Evolutionary conservation across 2,888 invertebrate genomes (phyloP).

Genomic region (Sepioteuthis lessoniana): DNA sequence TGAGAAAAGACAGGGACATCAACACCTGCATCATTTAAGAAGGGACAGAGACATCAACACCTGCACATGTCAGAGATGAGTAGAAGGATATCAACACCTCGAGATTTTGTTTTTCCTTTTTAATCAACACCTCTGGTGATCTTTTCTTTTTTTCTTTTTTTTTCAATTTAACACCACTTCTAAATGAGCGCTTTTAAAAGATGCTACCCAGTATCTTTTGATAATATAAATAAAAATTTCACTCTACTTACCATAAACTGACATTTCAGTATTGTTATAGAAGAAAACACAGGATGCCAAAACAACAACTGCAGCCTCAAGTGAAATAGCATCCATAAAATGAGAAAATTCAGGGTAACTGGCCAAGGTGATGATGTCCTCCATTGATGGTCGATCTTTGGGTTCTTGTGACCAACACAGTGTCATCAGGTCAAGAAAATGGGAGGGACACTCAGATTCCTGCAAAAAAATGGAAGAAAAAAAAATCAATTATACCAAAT

Average conservation of each 20-base stretch:
- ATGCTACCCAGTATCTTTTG: too few species aligned
- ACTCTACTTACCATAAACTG: neutral
- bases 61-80: too few species aligned
- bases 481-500: too few species aligned
- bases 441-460: constrained; percentile 77
- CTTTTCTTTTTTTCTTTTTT: too few species aligned
- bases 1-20: too few species aligned
- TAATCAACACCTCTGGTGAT: too few species aligned
- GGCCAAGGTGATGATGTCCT: constrained; percentile 89
- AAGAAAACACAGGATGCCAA: constrained; percentile 56
- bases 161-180: too few species aligned
- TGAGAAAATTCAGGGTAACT: constrained; percentile 95
- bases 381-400: constrained; percentile 90
- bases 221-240: neutral
- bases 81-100: too few species aligned
- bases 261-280: constrained; percentile 49
- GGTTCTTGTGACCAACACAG: constrained; percentile 92
- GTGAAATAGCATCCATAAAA: constrained; percentile 84
- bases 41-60: too few species aligned
- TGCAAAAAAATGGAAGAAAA: constrained; percentile 55
- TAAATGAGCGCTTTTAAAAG: too few species aligned
- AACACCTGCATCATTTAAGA: too few species aligned
- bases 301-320: constrained; percentile 77
- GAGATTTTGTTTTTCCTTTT: too few species aligned
- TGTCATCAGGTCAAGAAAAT: constrained; percentile 94